phyloP scores from a whole-genome alignment of 2,888 invertebrate genomes.

The Agriopis leucophaearia region DNA sequence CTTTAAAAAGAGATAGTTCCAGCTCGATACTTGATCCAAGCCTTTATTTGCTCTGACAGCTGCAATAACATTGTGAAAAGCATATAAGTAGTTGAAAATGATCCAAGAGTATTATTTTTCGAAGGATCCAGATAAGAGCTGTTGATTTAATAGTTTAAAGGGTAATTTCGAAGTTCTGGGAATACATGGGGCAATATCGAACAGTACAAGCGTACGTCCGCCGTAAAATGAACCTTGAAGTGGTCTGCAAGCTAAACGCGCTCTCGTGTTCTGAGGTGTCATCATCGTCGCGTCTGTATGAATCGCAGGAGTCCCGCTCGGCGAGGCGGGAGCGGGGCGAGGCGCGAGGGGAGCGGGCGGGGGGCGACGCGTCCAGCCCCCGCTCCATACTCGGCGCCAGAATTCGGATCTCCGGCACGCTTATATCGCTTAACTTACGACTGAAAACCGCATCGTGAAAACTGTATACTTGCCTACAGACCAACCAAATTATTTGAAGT shows the following conservation, averaged over 20 bases:
- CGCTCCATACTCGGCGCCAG: constrained; percentile 93
- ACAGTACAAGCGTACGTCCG: constrained; percentile 43
- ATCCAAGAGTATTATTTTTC: too few relatives aligned
- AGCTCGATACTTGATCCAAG: too few relatives aligned
- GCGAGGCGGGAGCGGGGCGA: constrained; percentile 38
- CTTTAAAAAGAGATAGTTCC: too few relatives aligned
- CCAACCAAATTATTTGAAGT: not conserved
- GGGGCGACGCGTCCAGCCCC: constrained; percentile 87
- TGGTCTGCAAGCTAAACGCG: constrained; percentile 82
- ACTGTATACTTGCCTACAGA: not conserved
- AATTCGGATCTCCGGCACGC: constrained; percentile 93
- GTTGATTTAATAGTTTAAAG: too few relatives aligned
- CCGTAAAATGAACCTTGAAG: constrained; percentile 70
- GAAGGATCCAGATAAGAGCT: too few relatives aligned
- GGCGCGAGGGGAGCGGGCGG: constrained; percentile 48
- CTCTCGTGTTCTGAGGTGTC: constrained; percentile 83
- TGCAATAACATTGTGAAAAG: too few relatives aligned
- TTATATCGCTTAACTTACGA: constrained; percentile 91
- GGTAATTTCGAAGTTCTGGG: too few relatives aligned
- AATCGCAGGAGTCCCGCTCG: constrained; percentile 39
- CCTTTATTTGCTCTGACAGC: too few relatives aligned
- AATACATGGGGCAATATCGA: too few relatives aligned
- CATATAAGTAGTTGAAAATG: too few relatives aligned
- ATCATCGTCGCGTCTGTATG: constrained; percentile 56
- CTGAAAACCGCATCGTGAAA: constrained; percentile 73